These are phyloP conservation scores for Oryctes rhinoceros DNA, from an alignment of 1,140 invertebrate species.

Conservation along the genomic window DNA sequence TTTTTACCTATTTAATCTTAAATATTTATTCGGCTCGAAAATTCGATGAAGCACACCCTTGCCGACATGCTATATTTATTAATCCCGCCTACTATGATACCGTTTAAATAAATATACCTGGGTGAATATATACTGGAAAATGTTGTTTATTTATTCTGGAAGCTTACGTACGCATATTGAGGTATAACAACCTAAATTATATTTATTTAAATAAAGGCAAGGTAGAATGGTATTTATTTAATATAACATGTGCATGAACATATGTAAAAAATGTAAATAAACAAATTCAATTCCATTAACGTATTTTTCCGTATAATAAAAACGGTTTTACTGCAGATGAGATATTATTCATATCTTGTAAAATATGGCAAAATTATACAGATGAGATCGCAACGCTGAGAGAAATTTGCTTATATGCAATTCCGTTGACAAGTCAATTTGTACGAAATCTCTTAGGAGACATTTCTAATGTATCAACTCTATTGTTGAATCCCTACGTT, in stretches of 20 bases:
- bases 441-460: not conserved
- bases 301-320: not conserved
- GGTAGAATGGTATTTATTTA: too few species aligned
- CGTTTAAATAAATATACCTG: not conserved
- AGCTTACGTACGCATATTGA: too few species aligned
- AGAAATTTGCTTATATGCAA: not conserved
- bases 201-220: too few species aligned
- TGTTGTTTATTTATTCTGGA: too few species aligned
- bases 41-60: not conserved
- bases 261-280: too few species aligned
- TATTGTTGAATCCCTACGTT: too few species aligned
- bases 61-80: not conserved
- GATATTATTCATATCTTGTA: not conserved
- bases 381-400: not conserved
- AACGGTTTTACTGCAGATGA: not conserved
- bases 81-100: not conserved
- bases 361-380: constrained; percentile 13
- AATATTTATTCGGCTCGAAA: constrained; percentile 19
- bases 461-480: not conserved
- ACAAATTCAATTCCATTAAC: not conserved
- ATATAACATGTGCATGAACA: too few species aligned
- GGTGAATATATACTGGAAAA: not conserved
- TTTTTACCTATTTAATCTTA: constrained; percentile 33
- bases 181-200: too few species aligned
- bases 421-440: constrained; percentile 10